Evolutionary conservation across 2,113 vertebrate species (phyloP).

Genomic region (Scomber scombrus): DNA sequence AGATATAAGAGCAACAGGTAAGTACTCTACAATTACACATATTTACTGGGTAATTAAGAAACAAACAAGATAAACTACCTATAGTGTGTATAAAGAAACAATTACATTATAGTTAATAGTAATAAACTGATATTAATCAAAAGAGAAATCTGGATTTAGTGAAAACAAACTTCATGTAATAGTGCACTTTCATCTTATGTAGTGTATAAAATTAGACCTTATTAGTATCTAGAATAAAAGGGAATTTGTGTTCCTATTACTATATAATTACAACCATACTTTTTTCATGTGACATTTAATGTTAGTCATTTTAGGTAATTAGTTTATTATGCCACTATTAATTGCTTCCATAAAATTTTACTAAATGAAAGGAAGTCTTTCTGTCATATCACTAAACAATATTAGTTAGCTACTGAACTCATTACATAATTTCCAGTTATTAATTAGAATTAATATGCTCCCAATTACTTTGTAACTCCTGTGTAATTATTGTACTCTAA

Average conservation of each 20-base stretch:
- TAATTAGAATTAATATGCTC: background rate
- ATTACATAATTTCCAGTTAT: background rate
- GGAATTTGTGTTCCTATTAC: too few species aligned
- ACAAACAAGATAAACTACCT: background rate
- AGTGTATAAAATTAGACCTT: too few species aligned
- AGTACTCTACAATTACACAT: background rate
- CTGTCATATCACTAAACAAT: background rate
- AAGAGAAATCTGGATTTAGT: too few species aligned
- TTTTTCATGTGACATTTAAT: background rate
- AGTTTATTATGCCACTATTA: background rate
- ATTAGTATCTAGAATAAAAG: background rate
- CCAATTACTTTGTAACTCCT: constrained; percentile 7
- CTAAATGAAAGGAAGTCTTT: constrained; percentile 1
- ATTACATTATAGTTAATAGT: background rate
- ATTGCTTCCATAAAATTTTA: background rate
- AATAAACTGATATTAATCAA: too few species aligned
- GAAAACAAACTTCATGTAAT: too few species aligned
- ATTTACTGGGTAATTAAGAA: background rate
- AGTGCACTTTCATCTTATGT: too few species aligned
- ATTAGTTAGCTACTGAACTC: background rate
- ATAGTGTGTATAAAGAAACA: background rate
- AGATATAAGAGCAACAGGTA: background rate
- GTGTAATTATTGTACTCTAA: constrained; percentile 4
- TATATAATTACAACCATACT: background rate
- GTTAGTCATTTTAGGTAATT: background rate